phyloP scores from a whole-genome alignment of 2,888 invertebrate genomes.

The Calameuta idolon region DNA sequence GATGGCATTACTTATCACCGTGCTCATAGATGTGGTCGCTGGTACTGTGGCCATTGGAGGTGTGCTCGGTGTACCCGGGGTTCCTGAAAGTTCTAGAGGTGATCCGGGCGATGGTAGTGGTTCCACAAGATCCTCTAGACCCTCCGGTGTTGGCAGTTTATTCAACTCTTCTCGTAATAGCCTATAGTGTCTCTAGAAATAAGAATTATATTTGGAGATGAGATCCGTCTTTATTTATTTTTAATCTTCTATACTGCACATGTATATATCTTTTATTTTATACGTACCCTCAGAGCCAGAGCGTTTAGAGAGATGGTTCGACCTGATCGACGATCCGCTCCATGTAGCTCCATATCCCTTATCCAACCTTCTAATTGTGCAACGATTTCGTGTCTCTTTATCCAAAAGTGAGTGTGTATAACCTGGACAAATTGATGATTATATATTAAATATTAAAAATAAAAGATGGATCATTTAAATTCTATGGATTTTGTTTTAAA shows the following conservation, averaged over 20 bases:
- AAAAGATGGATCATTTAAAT: background rate
- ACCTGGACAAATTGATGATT: conserved; percentile 70
- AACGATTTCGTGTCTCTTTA: conserved; percentile 91
- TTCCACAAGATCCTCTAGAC: conserved; percentile 78
- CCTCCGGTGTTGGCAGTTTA: conserved; percentile 84
- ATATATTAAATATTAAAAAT: background rate
- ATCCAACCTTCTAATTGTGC: conserved; percentile 92
- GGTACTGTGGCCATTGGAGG: conserved; percentile 48
- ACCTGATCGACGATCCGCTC: conserved; percentile 82
- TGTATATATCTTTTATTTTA: background rate
- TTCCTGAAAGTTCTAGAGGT: conserved; percentile 63
- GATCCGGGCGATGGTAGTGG: conserved; percentile 65
- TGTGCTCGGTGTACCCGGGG: conserved; percentile 57
- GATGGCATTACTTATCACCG: conserved; percentile 44
- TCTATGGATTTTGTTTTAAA: conserved; percentile 7
- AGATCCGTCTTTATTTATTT: conserved; percentile 1
- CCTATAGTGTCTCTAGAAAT: conserved; percentile 80
- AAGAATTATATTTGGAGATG: background rate
- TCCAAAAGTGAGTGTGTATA: conserved; percentile 93
- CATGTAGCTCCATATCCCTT: conserved; percentile 84
- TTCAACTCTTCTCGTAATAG: conserved; percentile 88
- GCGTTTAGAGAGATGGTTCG: conserved; percentile 80
- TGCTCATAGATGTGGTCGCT: conserved; percentile 35
- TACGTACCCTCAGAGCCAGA: conserved; percentile 78
- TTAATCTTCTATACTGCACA: background rate